phyloP scores from a whole-genome alignment of 2,888 invertebrate species.

The Conistra vaccinii region DNA sequence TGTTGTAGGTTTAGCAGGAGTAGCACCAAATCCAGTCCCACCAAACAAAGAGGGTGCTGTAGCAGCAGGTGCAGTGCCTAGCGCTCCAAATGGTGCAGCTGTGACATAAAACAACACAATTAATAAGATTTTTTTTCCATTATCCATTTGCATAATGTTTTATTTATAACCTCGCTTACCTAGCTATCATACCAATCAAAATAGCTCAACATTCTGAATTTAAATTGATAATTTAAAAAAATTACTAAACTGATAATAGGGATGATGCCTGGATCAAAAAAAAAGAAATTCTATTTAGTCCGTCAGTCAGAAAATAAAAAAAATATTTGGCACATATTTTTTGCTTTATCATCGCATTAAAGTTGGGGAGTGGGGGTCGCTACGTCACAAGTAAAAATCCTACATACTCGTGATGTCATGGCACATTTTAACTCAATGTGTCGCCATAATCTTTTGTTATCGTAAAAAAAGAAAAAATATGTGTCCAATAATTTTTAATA shows the following conservation, averaged over 20 bases:
- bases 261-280: too few relatives aligned
- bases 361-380: too few relatives aligned
- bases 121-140: background rate
- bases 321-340: too few relatives aligned
- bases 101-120: conserved; percentile 40
- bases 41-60: conserved; percentile 91
- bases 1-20: conserved; percentile 86
- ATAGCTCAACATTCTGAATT: background rate
- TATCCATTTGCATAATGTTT: background rate
- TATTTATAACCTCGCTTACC: background rate
- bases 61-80: conserved; percentile 88
- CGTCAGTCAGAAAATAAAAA: too few relatives aligned
- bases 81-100: conserved; percentile 88
- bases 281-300: too few relatives aligned
- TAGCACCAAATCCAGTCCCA: conserved; percentile 84
- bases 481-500: too few relatives aligned
- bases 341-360: too few relatives aligned
- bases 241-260: background rate
- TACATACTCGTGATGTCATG: too few relatives aligned
- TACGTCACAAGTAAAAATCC: too few relatives aligned
- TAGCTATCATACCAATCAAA: background rate
- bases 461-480: too few relatives aligned
- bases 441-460: too few relatives aligned
- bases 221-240: background rate
- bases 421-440: too few relatives aligned